phyloP scores from a whole-genome alignment of 1,140 invertebrate species.

The Heliothis subflexa region DNA sequence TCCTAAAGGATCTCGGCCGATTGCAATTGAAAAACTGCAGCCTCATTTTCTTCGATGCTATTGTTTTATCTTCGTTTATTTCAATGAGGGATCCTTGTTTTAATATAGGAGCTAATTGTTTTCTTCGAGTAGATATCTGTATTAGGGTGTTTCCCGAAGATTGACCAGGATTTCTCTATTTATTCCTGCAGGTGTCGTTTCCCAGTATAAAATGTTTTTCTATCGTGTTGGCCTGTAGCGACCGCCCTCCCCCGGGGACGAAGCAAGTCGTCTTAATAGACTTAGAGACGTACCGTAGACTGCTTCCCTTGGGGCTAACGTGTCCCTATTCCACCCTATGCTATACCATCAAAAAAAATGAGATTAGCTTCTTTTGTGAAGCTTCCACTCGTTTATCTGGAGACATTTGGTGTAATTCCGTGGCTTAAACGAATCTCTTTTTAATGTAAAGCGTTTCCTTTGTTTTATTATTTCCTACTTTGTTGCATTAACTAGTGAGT shows the following conservation, averaged over 20 bases:
- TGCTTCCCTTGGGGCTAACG: constrained; percentile 71
- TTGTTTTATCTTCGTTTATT: constrained; percentile 58
- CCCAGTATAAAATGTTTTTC: constrained; percentile 78
- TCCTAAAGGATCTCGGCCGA: constrained; percentile 56
- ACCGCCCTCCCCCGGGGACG: constrained; percentile 62
- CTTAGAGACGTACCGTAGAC: constrained; percentile 78
- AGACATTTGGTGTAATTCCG: constrained; percentile 45
- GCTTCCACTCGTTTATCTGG: constrained; percentile 59
- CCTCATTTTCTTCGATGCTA: constrained; percentile 59
- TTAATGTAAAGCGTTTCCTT: constrained; percentile 41
- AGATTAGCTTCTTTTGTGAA: constrained; percentile 75
- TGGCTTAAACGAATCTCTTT: constrained; percentile 45
- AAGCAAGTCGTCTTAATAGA: constrained; percentile 83
- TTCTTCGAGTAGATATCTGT: constrained; percentile 53
- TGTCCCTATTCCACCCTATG: constrained; percentile 67
- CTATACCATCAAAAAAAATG: constrained; percentile 66
- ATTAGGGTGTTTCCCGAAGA: constrained; percentile 53
- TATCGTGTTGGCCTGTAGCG: constrained; percentile 72
- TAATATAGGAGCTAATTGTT: constrained; percentile 65
- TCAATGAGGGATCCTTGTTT: constrained; percentile 53
- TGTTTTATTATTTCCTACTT: constrained; percentile 45
- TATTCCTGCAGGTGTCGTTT: constrained; percentile 73
- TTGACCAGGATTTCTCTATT: constrained; percentile 72
- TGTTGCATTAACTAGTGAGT: constrained; percentile 51
- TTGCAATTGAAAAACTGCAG: constrained; percentile 65